Evolutionary conservation across 2,113 vertebrate genomes (phyloP).

Genomic region (Montifringilla adamsi): DNA sequence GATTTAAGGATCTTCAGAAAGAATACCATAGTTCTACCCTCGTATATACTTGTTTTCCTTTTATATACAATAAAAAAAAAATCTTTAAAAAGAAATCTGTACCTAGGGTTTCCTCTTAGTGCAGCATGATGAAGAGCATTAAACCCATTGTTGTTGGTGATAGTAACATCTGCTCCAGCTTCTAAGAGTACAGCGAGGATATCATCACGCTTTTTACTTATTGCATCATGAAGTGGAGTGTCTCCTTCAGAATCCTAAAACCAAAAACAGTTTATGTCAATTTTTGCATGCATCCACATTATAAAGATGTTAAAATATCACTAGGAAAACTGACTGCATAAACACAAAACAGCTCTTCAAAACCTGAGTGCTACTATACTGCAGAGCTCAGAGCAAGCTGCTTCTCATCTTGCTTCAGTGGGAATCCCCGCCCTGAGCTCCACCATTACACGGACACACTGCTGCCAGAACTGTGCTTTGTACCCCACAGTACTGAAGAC

Average conservation of each 20-base stretch:
- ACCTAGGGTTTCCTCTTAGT: conserved; percentile 97
- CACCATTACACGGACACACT: no score
- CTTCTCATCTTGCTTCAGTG: background rate
- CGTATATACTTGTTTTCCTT: background rate
- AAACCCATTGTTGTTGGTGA: conserved; percentile 99
- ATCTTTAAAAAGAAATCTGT: background rate
- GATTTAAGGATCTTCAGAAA: background rate
- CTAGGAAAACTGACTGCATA: background rate
- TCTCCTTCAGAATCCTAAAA: conserved; percentile 95
- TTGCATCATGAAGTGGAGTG: conserved; percentile 95
- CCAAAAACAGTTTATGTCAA: background rate
- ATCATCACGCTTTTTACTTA: conserved; percentile 98
- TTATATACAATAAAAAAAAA: background rate
- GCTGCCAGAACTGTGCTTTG: background rate
- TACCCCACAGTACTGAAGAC: background rate
- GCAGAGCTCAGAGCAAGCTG: background rate
- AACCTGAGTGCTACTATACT: background rate
- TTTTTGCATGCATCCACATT: background rate
- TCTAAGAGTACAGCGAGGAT: conserved; percentile 96
- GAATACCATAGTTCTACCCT: background rate
- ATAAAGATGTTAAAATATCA: background rate
- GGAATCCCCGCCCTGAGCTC: background rate
- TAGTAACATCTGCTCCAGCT: conserved; percentile 95
- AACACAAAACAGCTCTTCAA: background rate
- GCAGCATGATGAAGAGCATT: conserved; percentile 97